phyloP scores from a whole-genome alignment of 2,888 invertebrate genomes.

The Linnaemya tessellans region DNA sequence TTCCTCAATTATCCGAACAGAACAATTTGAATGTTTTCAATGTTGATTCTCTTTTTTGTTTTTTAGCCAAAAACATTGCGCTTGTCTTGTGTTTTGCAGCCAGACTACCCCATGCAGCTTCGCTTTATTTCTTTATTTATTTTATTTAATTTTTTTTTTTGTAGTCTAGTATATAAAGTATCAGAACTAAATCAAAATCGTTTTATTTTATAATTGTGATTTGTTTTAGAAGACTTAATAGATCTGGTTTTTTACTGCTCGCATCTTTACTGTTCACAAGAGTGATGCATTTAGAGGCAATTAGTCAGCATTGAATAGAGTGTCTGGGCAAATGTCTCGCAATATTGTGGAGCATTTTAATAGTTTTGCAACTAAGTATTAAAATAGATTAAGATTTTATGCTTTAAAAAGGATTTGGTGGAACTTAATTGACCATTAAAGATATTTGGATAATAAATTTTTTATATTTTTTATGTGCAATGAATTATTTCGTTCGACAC shows the following conservation, averaged over 20 bases:
- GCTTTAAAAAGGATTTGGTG: background rate
- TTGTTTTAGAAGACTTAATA: slow-evolving; percentile 34
- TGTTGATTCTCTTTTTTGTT: background rate
- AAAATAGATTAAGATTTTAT: background rate
- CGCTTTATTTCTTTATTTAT: slow-evolving; percentile 6
- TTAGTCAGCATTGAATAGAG: slow-evolving; percentile 52
- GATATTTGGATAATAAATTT: background rate
- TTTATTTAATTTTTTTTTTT: slow-evolving; percentile 6
- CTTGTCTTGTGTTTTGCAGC: slow-evolving; percentile 34
- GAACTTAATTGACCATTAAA: background rate
- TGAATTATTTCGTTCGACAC: background rate
- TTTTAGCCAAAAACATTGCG: background rate
- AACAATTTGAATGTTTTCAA: slow-evolving; percentile 19
- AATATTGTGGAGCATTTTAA: background rate
- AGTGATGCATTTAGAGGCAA: slow-evolving; percentile 61
- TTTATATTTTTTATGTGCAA: background rate
- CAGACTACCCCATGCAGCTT: slow-evolving; percentile 48
- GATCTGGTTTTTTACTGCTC: background rate
- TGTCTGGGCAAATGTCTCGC: slow-evolving; percentile 43
- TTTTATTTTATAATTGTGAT: slow-evolving; percentile 49
- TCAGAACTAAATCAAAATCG: slow-evolving; percentile 26
- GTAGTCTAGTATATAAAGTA: background rate
- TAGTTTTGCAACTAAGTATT: slow-evolving; percentile 16
- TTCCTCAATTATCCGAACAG: slow-evolving; percentile 52
- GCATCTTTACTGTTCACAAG: slow-evolving; percentile 44